A percentile compares a stretch with the other conserved stretches of the same genome.
Conservation (phyloP, 1,140 invertebrate genomes). For the Hermatobates lingyangjiaoensis region DNA sequence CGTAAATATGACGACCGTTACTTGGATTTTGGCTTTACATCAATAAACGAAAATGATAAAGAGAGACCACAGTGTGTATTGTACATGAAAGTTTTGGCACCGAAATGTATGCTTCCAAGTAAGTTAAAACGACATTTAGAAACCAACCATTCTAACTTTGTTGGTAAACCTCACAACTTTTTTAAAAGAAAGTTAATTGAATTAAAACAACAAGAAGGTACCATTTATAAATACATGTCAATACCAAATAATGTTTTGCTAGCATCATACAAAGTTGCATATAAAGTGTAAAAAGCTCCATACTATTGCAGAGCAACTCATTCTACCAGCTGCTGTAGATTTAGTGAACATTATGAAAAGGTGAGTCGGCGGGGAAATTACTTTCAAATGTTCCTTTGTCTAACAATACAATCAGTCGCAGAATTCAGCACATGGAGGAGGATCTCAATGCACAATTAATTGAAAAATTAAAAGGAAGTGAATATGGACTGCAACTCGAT, state of each 20-base stretch:
- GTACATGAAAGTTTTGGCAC: constrained; percentile 16
- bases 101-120: constrained; percentile 18
- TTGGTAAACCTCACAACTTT: constrained; percentile 1
- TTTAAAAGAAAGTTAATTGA: constrained; percentile 3
- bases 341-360: constrained; percentile 1
- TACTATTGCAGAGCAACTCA: constrained; percentile 1
- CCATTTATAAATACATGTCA: constrained; percentile 2
- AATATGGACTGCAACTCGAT: too few relatives aligned
- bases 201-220: not conserved
- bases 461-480: too few relatives aligned
- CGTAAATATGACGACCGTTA: not conserved
- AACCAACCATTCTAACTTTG: constrained; percentile 15
- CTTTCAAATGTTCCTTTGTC: too few relatives aligned
- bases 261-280: constrained; percentile 3
- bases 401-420: too few relatives aligned
- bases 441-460: too few relatives aligned
- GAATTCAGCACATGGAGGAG: too few relatives aligned
- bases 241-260: not conserved
- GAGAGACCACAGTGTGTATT: constrained; percentile 7
- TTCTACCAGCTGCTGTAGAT: not conserved
- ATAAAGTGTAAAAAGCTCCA: constrained; percentile 1
- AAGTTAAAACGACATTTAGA: constrained; percentile 19
- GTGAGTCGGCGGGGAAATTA: too few relatives aligned
- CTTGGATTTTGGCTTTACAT: not conserved
- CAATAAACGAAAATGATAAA: not conserved